Base-by-base conservation (phyloP, 2,888 invertebrate genomes). In the Plagodis pulveraria region DNA sequence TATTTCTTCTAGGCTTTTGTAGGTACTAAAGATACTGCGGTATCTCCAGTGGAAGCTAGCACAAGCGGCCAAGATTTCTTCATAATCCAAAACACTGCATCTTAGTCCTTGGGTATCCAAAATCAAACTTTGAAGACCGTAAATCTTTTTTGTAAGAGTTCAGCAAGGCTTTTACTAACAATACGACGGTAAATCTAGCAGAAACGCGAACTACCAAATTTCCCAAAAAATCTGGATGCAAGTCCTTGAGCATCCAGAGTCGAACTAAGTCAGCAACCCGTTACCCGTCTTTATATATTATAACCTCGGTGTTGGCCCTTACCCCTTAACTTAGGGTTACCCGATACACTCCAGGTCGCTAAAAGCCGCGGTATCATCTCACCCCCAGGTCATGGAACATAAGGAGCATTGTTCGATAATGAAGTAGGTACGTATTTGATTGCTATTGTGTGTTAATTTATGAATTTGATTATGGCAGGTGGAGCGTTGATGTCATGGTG, bases 321-420 rank as follows among this genome's bases (percentile, higher is more conserved):
- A 80, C 60, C 56, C 60, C 55, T 59, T 55, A 67, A 63, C 79
- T 81, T 83, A 87, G 85, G 89, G 89, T 90, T 89, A 88, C 74
- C 81, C 55, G 91, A 91, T 91, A 91, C 91, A 87, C 90, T 87
- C 77, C 42, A 53, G 78, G 76, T 36, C 69, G 72, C 72, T 74
- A 77, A 78, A 77, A 83, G 84, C 85, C 83, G 62, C 55, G 50
- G 58, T 71, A 73, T 71, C 73, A 62, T 81, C 33, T 58, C 59
- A 50, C 79, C 74, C 75, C 58, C 62, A 76, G 87, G 88, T 86
- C 87, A 84, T 69, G 56, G 43, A 60, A 54, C 50, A 81, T 66
- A 78, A 77, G 62, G 73, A 69, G 83, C 81, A 84, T 87, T 87
- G 88, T 83, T 80, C 71, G 77, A 82, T 82, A 87, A 84, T 75